Evolutionary conservation across 2,113 vertebrate species (phyloP).

Genomic region (Crotophaga sulcirostris): DNA sequence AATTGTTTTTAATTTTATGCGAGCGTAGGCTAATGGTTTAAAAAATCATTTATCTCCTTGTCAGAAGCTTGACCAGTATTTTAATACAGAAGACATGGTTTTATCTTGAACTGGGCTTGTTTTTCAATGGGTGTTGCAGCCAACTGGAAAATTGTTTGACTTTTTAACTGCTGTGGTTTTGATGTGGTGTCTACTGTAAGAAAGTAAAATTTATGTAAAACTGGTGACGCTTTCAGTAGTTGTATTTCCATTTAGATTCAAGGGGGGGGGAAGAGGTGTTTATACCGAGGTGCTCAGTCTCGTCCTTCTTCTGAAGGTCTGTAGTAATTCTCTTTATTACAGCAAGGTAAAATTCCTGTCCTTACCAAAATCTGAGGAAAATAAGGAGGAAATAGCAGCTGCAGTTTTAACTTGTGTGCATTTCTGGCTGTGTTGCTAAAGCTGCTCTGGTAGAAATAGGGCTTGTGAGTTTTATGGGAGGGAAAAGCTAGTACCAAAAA

Average conservation of each 20-base stretch:
- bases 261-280: neutral
- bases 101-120: neutral
- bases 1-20: slow-evolving; percentile 1
- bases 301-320: neutral
- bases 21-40: neutral
- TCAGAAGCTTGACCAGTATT: slow-evolving; percentile 40
- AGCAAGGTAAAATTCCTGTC: neutral
- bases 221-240: neutral
- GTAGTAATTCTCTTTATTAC: neutral
- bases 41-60: slow-evolving; percentile 42
- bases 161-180: slow-evolving; percentile 28
- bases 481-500: neutral
- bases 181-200: neutral
- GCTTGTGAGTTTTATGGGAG: neutral
- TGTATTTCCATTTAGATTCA: neutral
- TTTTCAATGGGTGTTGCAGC: neutral
- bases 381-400: neutral
- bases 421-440: neutral
- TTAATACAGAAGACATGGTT: neutral
- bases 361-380: neutral
- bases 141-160: slow-evolving; percentile 40
- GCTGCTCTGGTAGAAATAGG: neutral
- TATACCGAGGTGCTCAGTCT: neutral
- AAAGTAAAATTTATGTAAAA: slow-evolving; percentile 25
- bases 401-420: neutral